These are phyloP conservation scores for Chaenogobius annularis DNA, from an alignment of 2,113 vertebrate species.

Conservation along the genomic window DNA sequence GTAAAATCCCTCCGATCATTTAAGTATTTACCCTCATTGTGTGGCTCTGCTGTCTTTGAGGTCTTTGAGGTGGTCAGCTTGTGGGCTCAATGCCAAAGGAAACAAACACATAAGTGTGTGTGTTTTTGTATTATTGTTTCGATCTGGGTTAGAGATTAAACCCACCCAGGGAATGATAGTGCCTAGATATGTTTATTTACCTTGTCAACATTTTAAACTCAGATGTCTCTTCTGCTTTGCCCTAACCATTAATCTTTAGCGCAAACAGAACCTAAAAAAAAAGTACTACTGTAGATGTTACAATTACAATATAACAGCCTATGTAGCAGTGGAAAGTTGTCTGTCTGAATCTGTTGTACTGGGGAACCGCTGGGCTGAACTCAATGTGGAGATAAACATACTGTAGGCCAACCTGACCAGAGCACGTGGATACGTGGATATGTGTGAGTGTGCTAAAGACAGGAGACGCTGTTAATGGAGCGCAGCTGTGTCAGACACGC, in stretches of 20 bases:
- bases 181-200: conserved; percentile 43
- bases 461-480: conserved; percentile 71
- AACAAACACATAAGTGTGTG: conserved; percentile 54
- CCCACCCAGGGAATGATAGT: conserved; percentile 15
- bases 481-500: conserved; percentile 67
- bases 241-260: not conserved
- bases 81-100: conserved; percentile 37
- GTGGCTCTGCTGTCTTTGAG: conserved; percentile 26
- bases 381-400: conserved; percentile 39
- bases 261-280: not conserved
- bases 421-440: conserved; percentile 35
- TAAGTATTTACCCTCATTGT: conserved; percentile 13
- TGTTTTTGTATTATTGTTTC: conserved; percentile 48
- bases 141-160: conserved; percentile 46
- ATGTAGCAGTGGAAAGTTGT: conserved; percentile 22
- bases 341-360: conserved; percentile 16
- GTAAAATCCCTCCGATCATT: not conserved
- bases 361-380: conserved; percentile 34
- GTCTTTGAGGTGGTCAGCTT: conserved; percentile 32
- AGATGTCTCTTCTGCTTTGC: conserved; percentile 17
- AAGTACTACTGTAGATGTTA: not conserved
- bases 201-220: conserved; percentile 35
- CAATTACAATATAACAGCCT: not conserved
- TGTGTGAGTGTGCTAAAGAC: conserved; percentile 36
- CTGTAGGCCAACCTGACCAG: conserved; percentile 18